Conservation (phyloP, 2,797 vertebrate genomes). For the Ctenopoma kingsleyae region DNA sequence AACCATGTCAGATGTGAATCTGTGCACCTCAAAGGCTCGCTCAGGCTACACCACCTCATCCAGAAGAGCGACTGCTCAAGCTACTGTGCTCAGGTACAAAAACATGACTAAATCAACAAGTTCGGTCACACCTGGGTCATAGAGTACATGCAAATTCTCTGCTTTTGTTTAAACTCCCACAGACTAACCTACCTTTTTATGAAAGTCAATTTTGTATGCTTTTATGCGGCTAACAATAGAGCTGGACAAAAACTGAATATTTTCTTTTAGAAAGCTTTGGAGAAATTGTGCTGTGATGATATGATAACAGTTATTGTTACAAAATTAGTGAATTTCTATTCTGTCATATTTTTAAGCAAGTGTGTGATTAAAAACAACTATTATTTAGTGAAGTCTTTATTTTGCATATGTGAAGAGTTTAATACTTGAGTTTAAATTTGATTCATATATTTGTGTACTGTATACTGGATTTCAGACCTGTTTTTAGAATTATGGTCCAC, state of each 20-base stretch:
- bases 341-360: background rate
- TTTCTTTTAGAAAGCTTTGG: background rate
- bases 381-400: background rate
- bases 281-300: background rate
- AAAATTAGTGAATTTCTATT: background rate
- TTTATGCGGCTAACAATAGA: slow-evolving; percentile 10
- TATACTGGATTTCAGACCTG: background rate
- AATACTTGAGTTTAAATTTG: background rate
- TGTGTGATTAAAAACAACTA: background rate
- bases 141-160: slow-evolving; percentile 34
- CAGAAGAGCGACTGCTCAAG: slow-evolving; percentile 42
- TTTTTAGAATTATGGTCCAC: background rate
- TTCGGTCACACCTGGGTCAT: slow-evolving; percentile 50
- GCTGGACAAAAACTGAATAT: background rate
- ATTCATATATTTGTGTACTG: background rate
- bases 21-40: slow-evolving; percentile 67
- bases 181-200: slow-evolving; percentile 1
- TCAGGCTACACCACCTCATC: slow-evolving; percentile 52
- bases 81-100: slow-evolving; percentile 56
- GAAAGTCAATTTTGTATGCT: slow-evolving; percentile 13
- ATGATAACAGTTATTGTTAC: background rate
- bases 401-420: background rate
- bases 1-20: slow-evolving; percentile 76
- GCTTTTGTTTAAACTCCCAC: slow-evolving; percentile 26
- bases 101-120: slow-evolving; percentile 45